phyloP scores from a whole-genome alignment of 2,797 vertebrate genomes.

The Onychomys leucogaster region DNA sequence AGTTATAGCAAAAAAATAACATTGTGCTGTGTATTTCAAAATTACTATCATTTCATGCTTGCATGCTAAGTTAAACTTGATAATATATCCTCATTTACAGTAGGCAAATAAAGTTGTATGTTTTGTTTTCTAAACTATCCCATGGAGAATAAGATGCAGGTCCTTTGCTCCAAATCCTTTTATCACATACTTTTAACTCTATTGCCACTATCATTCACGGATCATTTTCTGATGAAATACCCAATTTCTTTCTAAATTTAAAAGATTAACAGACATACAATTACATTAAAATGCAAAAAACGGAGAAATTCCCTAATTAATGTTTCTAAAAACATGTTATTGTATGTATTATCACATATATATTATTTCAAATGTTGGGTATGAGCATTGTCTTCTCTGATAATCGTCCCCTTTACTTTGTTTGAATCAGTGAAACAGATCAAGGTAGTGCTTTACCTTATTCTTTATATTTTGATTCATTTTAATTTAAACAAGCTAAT shows the following conservation, averaged over 20 bases:
- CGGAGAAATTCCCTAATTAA: not conserved
- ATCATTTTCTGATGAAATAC: not conserved
- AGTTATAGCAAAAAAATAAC: not conserved
- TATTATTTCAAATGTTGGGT: not conserved
- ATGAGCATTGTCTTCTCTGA: not conserved
- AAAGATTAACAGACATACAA: not conserved
- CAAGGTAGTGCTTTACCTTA: not conserved
- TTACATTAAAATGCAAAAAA: not conserved
- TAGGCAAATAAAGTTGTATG: not conserved
- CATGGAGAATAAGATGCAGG: not conserved
- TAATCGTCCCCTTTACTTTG: not conserved
- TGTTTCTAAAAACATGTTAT: not conserved
- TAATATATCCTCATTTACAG: not conserved
- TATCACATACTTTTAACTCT: not conserved
- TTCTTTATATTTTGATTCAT: not conserved
- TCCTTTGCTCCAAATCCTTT: not conserved
- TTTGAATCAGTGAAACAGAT: not conserved
- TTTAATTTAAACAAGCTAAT: not conserved
- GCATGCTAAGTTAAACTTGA: not conserved
- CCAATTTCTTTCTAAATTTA: not conserved
- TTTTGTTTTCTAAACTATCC: not conserved
- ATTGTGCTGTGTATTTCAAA: not conserved
- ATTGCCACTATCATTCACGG: not conserved
- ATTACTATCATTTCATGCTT: not conserved
- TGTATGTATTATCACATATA: not conserved